Evolutionary conservation across 1,140 invertebrate species (phyloP).

Genomic region (Latrodectus geometricus): DNA sequence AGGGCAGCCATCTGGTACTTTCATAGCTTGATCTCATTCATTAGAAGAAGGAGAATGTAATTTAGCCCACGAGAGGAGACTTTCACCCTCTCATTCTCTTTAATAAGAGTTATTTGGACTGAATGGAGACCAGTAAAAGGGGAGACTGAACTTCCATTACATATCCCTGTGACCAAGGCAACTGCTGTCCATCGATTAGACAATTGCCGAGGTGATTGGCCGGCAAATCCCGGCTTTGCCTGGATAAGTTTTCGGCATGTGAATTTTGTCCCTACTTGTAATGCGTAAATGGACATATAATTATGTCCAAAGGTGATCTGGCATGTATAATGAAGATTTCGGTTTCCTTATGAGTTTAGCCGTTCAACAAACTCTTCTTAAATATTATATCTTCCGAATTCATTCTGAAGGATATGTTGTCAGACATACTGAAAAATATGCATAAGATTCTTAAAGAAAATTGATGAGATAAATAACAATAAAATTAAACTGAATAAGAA

Average conservation of each 20-base stretch:
- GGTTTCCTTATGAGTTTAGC: too few species aligned
- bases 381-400: too few species aligned
- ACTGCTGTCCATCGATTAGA: constrained; percentile 36
- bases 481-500: too few species aligned
- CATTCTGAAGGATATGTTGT: too few species aligned
- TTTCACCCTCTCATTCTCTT: constrained; percentile 23
- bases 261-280: neutral
- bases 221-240: constrained; percentile 7
- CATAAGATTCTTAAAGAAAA: too few species aligned
- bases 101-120: constrained; percentile 23
- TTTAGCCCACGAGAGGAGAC: constrained; percentile 16
- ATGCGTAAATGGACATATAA: too few species aligned
- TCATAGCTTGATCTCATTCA: neutral
- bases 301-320: too few species aligned
- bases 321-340: too few species aligned
- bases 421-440: too few species aligned
- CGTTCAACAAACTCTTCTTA: too few species aligned
- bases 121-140: neutral
- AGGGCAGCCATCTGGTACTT: constrained; percentile 5
- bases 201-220: constrained; percentile 25
- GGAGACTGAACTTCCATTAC: neutral
- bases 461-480: too few species aligned
- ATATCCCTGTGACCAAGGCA: constrained; percentile 11
- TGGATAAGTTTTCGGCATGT: neutral
- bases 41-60: constrained; percentile 28